Evolutionary conservation across 2,888 invertebrate genomes (phyloP), one percentile per base, ranked within the genome.

Genomic region (Caenorhabditis sp.): DNA sequence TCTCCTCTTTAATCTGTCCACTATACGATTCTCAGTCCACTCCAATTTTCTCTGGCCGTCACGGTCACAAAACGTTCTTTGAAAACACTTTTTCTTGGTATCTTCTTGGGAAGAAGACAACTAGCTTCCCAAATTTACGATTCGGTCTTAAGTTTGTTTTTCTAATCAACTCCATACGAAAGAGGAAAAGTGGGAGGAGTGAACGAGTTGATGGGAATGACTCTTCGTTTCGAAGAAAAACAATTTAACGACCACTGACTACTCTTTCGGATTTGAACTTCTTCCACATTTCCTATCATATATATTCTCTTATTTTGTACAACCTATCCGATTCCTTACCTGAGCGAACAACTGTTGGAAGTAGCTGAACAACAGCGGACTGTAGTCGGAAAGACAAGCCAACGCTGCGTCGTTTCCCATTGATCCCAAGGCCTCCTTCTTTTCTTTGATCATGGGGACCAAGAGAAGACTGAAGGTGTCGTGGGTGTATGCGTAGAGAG

Each of bases 401-500:
- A 99, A 93, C 0, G 99, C 98, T 0, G 96, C 96, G 93, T 99
- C 99, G 93, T 99, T 99, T 80, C 99, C 99, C 99, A 99, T 99
- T 35, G 98, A 98, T 72, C 99, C 99, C 26, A 99, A 94, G 0
- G 98, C 96, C 94, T 99, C 98, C 94, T 98, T 98, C 96, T 96
- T 96, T 91, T 96, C 96, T 92, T 96, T 95, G 88, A 99, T 95
- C 98, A 99, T 99, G 0, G 99, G 98, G 74, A 98, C 93, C 47
- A 99, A 94, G 24, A 99, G 94, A 94, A 99, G 95, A 92, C 96
- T 96, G 92, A 99, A 95, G 0, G 97, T 96, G 93, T 99, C 99
- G 44, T 96, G 95, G 0, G 97, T 97, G 93, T 97, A 99, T 64
- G 96, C 96, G 93, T 96, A 98, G 84, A 98, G 94, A 1, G 96